A percentile compares a stretch with the other conserved stretches of the same genome.
phyloP scores from a whole-genome alignment of 2,888 invertebrate species.

The Gryllus longicercus region DNA sequence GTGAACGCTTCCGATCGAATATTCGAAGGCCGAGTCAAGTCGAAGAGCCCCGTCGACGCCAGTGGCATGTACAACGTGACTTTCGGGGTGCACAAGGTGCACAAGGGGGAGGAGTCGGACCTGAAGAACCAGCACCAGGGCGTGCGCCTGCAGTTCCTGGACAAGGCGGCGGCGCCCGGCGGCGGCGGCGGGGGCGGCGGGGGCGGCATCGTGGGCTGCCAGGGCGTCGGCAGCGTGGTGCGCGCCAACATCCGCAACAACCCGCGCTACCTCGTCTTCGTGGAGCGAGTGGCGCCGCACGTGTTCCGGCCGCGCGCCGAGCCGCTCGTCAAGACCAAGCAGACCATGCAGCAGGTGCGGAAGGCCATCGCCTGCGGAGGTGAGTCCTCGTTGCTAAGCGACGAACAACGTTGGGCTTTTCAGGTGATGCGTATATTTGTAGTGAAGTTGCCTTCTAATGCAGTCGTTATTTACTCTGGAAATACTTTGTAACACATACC shows the following conservation, averaged over 20 bases:
- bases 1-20: constrained; percentile 44
- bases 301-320: constrained; percentile 56
- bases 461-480: too few species aligned
- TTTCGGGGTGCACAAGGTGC: constrained; percentile 61
- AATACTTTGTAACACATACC: too few species aligned
- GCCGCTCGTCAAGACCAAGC: constrained; percentile 49
- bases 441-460: too few species aligned
- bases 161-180: constrained; percentile 43
- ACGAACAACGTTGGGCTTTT: too few species aligned
- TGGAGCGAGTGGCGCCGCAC: constrained; percentile 56
- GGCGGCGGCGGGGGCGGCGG: constrained; percentile 39
- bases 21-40: constrained; percentile 62
- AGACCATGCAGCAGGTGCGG: constrained; percentile 42
- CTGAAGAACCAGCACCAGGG: constrained; percentile 32
- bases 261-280: constrained; percentile 59
- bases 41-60: constrained; percentile 56
- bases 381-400: not conserved
- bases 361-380: constrained; percentile 39
- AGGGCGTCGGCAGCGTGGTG: constrained; percentile 48
- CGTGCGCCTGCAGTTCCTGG: constrained; percentile 54
- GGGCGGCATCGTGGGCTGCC: constrained; percentile 39
- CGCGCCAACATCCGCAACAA: constrained; percentile 56
- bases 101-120: constrained; percentile 49
- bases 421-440: too few species aligned
- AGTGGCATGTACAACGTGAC: constrained; percentile 61